Evolutionary conservation across 2,888 invertebrate genomes (phyloP), one percentile per base, ranked within the genome.

Genomic region (Drosophila borealis): DNA sequence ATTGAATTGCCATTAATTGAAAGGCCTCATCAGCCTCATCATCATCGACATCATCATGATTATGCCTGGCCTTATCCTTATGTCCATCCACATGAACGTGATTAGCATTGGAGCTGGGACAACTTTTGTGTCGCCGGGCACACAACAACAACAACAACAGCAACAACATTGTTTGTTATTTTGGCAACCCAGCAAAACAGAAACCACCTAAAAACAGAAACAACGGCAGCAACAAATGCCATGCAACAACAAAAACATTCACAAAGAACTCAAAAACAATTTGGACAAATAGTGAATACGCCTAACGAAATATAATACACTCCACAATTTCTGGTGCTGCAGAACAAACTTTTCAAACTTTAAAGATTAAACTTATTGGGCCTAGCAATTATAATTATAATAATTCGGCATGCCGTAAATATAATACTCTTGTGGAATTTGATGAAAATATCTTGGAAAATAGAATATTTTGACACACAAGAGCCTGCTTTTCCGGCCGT

Each of bases 1-100:
- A 78, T 85, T 80, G 74, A 70, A 78, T 71, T 70, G 72, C 57
- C 59, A 73, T 80, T 82, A 85, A 82, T 82, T 82, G 82, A 73
- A 82, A 68, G 59, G 49, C 50, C 63, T 55, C 67, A 61, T 36
- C 37, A 46, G 45, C 37, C 8, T 34, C 42, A 55, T 39, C 33
- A 45, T 42, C 55, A 41, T 45, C 57, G n/a, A 36, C 9, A 45
- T 25, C 11, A 17, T 34, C 37, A 3, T 39, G 29, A 39, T 49
- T 37, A 14, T 36, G 21, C 17, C 10, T 13, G n/a, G 53, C 17
- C 17, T 11, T 17, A 11, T 41, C 10, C 17, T 41, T 14, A 10
- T 19, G 49, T 19, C 25, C 25, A 25, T 5, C 1, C 25, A 25
- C 25, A 25, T 25, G 5, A 25, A 25, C 25, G 29, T 29, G 29